Evolutionary conservation across 2,797 vertebrate genomes (phyloP).

Genomic region (Delichon dasypus): DNA sequence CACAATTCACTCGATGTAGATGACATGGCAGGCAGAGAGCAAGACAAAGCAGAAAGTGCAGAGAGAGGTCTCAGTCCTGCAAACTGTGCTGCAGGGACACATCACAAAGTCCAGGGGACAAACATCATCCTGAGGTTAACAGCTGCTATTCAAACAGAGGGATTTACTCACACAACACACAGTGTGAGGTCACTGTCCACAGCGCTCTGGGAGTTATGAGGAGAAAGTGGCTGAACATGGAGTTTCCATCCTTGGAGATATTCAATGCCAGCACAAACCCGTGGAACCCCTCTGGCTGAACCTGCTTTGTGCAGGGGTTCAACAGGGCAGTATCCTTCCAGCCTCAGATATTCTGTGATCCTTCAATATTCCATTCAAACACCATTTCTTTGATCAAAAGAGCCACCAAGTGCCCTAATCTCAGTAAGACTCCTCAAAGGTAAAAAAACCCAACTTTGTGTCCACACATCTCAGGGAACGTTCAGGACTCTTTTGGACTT

Average conservation of each 20-base stretch:
- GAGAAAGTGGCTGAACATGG: background rate
- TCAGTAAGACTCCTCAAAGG: background rate
- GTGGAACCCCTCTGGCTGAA: background rate
- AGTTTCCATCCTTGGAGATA: background rate
- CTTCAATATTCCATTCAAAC: background rate
- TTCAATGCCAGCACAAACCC: rapidly evolving
- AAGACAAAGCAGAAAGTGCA: background rate
- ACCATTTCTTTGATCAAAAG: background rate
- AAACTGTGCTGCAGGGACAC: background rate
- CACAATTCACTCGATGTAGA: background rate
- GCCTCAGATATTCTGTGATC: background rate
- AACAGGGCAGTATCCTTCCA: background rate
- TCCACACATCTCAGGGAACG: background rate
- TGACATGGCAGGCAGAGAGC: background rate
- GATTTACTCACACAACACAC: background rate
- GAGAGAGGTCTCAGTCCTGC: background rate
- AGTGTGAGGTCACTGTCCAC: background rate
- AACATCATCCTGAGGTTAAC: background rate
- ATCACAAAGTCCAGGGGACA: background rate
- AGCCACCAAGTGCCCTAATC: background rate
- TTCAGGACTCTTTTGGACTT: background rate
- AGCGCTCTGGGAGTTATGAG: background rate
- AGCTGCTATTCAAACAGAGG: background rate
- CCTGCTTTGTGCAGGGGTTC: background rate
- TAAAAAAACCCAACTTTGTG: background rate